Percentiles rank a stretch among this genome's conserved stretches.
phyloP scores from a whole-genome alignment of 1,140 invertebrate genomes.

The Pseudomyrmex dendroicus region DNA sequence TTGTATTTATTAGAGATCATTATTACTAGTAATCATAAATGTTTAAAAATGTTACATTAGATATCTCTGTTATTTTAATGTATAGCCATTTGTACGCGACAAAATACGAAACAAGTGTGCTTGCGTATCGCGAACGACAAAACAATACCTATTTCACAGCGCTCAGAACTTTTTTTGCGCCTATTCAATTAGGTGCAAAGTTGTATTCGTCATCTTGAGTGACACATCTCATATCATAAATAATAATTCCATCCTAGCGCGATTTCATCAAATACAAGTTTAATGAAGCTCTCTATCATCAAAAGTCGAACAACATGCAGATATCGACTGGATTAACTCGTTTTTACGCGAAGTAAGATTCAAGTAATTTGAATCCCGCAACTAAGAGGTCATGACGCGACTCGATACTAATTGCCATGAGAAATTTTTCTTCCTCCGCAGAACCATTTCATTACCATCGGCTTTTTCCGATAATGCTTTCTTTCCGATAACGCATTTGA shows the following conservation, averaged over 20 bases:
- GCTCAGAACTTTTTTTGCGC: not conserved
- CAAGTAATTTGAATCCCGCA: conserved; percentile 53
- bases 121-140: not conserved
- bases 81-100: not conserved
- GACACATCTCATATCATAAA: not conserved
- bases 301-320: conserved; percentile 52
- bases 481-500: conserved; percentile 25
- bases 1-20: not conserved
- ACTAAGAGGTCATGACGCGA: not conserved
- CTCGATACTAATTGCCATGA: conserved; percentile 39
- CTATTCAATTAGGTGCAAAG: conserved; percentile 21
- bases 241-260: conserved; percentile 5
- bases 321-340: conserved; percentile 45
- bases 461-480: conserved; percentile 24
- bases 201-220: not conserved
- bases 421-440: conserved; percentile 34
- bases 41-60: not conserved
- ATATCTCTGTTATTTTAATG: not conserved
- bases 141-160: not conserved
- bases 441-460: conserved; percentile 60
- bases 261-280: conserved; percentile 4
- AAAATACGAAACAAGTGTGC: not conserved
- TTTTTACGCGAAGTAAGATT: conserved; percentile 13
- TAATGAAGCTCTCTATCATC: conserved; percentile 57
- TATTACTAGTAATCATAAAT: not conserved